phyloP scores from a whole-genome alignment of 2,888 invertebrate genomes.

The Raillietiella orientalis region DNA sequence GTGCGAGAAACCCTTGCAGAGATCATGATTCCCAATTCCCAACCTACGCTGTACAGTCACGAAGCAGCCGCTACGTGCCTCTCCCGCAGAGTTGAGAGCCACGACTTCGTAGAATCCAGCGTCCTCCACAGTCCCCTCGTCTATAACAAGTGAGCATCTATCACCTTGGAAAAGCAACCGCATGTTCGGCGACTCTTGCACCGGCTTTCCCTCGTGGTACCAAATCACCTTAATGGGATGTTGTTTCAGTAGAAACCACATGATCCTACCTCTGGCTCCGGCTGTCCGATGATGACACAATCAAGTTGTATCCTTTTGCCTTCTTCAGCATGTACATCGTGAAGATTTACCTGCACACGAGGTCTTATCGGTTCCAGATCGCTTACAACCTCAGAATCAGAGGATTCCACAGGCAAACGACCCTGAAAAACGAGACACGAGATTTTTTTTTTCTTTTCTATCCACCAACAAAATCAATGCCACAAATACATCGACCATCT shows the following conservation, averaged over 20 bases:
- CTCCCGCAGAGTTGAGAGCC: conserved; percentile 52
- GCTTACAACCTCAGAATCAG: conserved; percentile 32
- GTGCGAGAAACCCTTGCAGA: too few species aligned
- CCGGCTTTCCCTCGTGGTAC: conserved; percentile 43
- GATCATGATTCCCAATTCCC: conserved; percentile 2
- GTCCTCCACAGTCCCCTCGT: conserved; percentile 36
- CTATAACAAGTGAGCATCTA: conserved; percentile 33
- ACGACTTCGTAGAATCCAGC: conserved; percentile 43
- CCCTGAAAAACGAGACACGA: conserved; percentile 11
- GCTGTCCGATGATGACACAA: conserved; percentile 42
- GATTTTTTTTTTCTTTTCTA: too few species aligned
- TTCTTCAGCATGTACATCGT: conserved; percentile 29
- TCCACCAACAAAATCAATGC: too few species aligned
- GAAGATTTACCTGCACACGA: conserved; percentile 28
- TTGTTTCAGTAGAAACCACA: neutral
- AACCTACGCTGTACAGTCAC: conserved; percentile 19
- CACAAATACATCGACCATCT: too few species aligned
- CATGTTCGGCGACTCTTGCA: conserved; percentile 50
- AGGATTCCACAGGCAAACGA: conserved; percentile 28
- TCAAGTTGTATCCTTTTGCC: conserved; percentile 32
- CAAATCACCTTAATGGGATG: conserved; percentile 21
- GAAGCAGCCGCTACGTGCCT: conserved; percentile 33
- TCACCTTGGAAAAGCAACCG: conserved; percentile 53
- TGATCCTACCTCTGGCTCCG: conserved; percentile 35
- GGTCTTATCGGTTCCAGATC: conserved; percentile 35